A percentile compares a stretch with the other conserved stretches of the same genome.
Evolutionary conservation across 1,140 invertebrate species (phyloP).

Genomic region (Oncopeltus fasciatus): DNA sequence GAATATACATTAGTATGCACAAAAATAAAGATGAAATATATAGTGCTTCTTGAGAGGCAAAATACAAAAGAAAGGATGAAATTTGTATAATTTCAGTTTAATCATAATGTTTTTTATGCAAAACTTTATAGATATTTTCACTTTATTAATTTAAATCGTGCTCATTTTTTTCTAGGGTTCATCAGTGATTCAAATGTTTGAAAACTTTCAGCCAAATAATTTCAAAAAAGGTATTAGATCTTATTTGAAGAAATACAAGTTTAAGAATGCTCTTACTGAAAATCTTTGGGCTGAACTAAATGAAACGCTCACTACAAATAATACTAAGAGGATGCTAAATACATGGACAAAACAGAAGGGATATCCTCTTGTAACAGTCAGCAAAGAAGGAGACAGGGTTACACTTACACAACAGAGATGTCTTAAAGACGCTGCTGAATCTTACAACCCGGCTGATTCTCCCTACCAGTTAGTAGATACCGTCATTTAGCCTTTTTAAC

Average conservation of each 20-base stretch:
- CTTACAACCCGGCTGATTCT: slow-evolving; percentile 35
- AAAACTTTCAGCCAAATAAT: slow-evolving; percentile 56
- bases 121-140: too few species aligned
- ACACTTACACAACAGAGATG: slow-evolving; percentile 58
- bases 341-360: slow-evolving; percentile 91
- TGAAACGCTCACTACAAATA: slow-evolving; percentile 23
- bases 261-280: slow-evolving; percentile 63
- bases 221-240: slow-evolving; percentile 49
- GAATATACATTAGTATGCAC: too few species aligned
- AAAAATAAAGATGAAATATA: too few species aligned
- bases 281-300: slow-evolving; percentile 57
- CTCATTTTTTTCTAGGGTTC: slow-evolving; percentile 62
- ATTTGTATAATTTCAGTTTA: too few species aligned
- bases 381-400: slow-evolving; percentile 35
- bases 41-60: too few species aligned
- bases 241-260: slow-evolving; percentile 57
- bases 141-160: too few species aligned
- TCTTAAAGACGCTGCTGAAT: slow-evolving; percentile 44
- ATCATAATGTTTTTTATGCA: too few species aligned
- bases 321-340: slow-evolving; percentile 61
- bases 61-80: too few species aligned
- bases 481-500: too few species aligned
- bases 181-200: slow-evolving; percentile 77
- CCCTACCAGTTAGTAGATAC: slow-evolving; percentile 44
- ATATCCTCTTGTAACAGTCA: slow-evolving; percentile 62